Conservation (phyloP, 2,888 invertebrate genomes). For the Aethes cnicana region DNA sequence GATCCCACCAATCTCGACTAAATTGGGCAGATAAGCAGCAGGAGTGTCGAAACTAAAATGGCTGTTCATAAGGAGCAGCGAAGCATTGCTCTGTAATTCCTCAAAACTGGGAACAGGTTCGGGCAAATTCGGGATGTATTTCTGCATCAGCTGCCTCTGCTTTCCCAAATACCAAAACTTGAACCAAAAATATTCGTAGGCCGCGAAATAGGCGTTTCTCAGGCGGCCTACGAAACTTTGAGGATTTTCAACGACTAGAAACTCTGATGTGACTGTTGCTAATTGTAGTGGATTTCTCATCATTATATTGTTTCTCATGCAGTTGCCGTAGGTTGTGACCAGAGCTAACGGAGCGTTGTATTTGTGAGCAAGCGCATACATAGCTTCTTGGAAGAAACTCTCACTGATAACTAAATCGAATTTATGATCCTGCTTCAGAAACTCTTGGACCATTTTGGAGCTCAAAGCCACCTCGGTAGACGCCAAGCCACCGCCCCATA, state of each 20-base stretch:
- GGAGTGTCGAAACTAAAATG: constrained; percentile 76
- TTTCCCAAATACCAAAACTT: constrained; percentile 60
- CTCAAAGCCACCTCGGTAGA: constrained; percentile 62
- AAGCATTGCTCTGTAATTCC: constrained; percentile 64
- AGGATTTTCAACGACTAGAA: constrained; percentile 64
- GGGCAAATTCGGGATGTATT: constrained; percentile 59
- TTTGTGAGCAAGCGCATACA: constrained; percentile 68
- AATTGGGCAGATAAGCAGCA: constrained; percentile 77
- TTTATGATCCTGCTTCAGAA: constrained; percentile 55
- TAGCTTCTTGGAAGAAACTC: constrained; percentile 74
- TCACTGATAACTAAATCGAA: constrained; percentile 77
- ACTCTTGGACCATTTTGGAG: constrained; percentile 54
- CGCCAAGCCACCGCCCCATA: constrained; percentile 62
- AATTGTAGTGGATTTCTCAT: constrained; percentile 67
- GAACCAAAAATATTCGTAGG: constrained; percentile 69
- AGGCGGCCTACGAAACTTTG: constrained; percentile 78
- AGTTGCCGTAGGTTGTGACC: constrained; percentile 68
- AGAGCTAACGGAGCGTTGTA: constrained; percentile 66
- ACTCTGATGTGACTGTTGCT: constrained; percentile 62
- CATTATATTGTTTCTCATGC: constrained; percentile 66
- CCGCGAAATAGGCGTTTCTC: constrained; percentile 69
- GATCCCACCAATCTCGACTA: constrained; percentile 81
- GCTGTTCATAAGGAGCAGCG: constrained; percentile 71
- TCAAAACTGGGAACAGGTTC: constrained; percentile 63
- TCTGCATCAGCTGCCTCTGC: constrained; percentile 61